Percentiles rank a stretch among this genome's conserved stretches.
Conservation (phyloP, 2,113 vertebrate species). For the Prionailurus viverrinus region DNA sequence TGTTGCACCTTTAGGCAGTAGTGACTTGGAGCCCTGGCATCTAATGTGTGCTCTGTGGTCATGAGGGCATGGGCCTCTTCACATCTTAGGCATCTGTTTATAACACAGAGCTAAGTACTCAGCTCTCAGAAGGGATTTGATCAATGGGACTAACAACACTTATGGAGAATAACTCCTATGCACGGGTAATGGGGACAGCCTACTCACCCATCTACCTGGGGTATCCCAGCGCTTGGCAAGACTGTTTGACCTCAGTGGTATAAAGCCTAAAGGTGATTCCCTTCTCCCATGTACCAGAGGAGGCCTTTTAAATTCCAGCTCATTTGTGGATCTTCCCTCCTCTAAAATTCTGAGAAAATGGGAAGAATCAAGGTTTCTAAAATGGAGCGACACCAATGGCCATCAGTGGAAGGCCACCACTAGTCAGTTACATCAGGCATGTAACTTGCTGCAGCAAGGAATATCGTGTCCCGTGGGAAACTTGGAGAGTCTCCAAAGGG, state of each 20-base stretch:
- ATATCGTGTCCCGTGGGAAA: fast-evolving
- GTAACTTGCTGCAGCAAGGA: background rate
- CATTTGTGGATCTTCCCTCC: background rate
- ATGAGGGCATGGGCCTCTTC: background rate
- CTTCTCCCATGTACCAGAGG: too few species aligned
- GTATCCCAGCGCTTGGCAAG: fast-evolving
- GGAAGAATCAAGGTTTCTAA: background rate
- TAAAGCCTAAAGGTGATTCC: fast-evolving
- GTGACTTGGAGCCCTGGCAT: fast-evolving
- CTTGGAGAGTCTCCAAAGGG: fast-evolving
- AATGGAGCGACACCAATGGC: fast-evolving
- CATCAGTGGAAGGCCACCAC: background rate
- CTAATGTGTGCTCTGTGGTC: too few species aligned
- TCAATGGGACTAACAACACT: background rate
- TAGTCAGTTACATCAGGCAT: fast-evolving
- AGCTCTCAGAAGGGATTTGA: background rate
- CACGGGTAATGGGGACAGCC: fast-evolving
- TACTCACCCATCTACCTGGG: fast-evolving
- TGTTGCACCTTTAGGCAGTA: fast-evolving
- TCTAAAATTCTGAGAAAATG: background rate
- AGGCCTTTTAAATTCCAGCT: background rate
- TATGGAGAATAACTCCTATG: fast-evolving
- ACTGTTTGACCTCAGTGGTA: fast-evolving
- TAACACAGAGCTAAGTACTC: fast-evolving
- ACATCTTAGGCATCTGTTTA: background rate